These are phyloP conservation scores for Nipponia nippon DNA, from an alignment of 2,113 vertebrate genomes.

Conservation along the genomic window DNA sequence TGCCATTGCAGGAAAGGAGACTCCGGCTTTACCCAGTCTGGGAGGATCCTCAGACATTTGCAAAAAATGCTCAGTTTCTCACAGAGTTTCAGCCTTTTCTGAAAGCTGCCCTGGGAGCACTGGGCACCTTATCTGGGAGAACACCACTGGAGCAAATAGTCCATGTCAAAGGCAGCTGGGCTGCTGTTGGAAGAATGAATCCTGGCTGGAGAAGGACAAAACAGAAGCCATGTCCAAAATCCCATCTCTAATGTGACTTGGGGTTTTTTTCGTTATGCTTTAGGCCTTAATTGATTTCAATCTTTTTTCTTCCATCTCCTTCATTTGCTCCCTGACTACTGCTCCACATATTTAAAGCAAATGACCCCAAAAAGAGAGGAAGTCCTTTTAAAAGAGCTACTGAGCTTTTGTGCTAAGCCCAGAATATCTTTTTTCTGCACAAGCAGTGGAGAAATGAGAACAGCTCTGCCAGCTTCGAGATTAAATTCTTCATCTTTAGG, in stretches of 20 bases:
- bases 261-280: background rate
- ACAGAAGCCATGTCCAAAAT: background rate
- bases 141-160: background rate
- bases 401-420: background rate
- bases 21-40: background rate
- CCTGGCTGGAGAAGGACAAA: background rate
- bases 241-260: background rate
- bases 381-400: background rate
- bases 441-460: background rate
- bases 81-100: background rate
- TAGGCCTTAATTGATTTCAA: background rate
- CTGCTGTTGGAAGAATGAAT: accelerated
- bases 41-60: background rate
- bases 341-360: background rate
- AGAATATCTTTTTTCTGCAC: background rate
- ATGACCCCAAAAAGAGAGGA: background rate
- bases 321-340: background rate
- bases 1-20: background rate
- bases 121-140: background rate
- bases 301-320: background rate
- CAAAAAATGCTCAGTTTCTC: background rate
- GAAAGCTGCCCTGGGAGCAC: background rate
- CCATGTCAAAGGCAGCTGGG: background rate
- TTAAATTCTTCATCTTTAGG: background rate
- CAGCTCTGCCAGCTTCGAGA: background rate